Conservation (phyloP, 2,797 vertebrate genomes). For the Carapus acus region DNA sequence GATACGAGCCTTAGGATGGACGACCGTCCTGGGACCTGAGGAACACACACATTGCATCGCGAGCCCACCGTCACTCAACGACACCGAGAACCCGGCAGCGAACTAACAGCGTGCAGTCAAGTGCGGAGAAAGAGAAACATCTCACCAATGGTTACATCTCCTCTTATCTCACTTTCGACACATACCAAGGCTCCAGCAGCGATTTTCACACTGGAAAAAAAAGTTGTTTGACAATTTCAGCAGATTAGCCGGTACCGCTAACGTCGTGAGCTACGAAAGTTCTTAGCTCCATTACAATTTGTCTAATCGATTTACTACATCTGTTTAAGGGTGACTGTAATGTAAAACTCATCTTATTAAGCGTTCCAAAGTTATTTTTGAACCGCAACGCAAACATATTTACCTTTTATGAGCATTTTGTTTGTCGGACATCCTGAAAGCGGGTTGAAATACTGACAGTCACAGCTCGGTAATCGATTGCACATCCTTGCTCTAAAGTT, state of each 20-base stretch:
- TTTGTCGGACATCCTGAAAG: constrained; percentile 64
- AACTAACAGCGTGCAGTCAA: constrained; percentile 2
- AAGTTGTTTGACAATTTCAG: background rate
- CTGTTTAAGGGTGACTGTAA: no score
- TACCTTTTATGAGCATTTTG: constrained; percentile 65
- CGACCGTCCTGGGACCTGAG: constrained; percentile 87
- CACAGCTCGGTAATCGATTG: constrained; percentile 53
- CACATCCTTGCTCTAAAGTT: constrained; percentile 7
- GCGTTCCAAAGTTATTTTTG: no score
- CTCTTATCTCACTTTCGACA: constrained; percentile 95
- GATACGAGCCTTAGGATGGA: constrained; percentile 95
- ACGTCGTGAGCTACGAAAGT: constrained; percentile 24
- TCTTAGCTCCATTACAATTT: no score
- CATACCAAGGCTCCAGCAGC: constrained; percentile 94
- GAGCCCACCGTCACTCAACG: no score
- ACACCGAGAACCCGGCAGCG: background rate
- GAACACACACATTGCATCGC: background rate
- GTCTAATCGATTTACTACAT: no score
- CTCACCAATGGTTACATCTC: constrained; percentile 96
- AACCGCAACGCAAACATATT: background rate
- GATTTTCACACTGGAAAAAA: constrained; percentile 84
- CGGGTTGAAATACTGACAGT: constrained; percentile 19
- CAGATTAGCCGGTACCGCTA: constrained; percentile 17
- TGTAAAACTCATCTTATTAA: no score
- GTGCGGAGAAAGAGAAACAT: background rate